Conservation (phyloP, 1,140 invertebrate genomes). For the Diachasmimorpha longicaudata region DNA sequence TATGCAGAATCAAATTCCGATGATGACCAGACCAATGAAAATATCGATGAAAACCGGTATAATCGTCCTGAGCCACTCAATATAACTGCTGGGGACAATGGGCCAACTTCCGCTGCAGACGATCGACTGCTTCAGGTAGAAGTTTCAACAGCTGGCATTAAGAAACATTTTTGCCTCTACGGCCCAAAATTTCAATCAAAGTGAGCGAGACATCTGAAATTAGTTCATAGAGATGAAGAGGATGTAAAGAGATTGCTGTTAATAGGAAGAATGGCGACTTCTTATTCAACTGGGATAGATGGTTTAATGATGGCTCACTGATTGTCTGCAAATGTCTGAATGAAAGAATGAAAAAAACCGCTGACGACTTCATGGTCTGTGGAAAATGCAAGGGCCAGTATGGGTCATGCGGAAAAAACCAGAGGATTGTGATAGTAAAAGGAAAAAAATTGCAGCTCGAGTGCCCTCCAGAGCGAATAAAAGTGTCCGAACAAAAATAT, state of each 20-base stretch:
- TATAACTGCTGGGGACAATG: neutral
- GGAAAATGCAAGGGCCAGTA: conserved; percentile 18
- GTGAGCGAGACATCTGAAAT: conserved; percentile 29
- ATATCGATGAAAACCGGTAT: too few relatives aligned
- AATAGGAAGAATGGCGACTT: conserved; percentile 31
- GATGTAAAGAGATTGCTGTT: conserved; percentile 23
- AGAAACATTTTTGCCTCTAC: conserved; percentile 35
- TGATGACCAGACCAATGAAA: too few relatives aligned
- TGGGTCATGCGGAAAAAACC: neutral
- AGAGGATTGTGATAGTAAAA: conserved; percentile 13
- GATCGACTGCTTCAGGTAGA: conserved; percentile 13
- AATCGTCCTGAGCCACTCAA: neutral
- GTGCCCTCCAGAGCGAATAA: conserved; percentile 17
- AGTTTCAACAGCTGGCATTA: neutral
- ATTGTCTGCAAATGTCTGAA: conserved; percentile 32
- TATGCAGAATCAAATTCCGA: too few relatives aligned
- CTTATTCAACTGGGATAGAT: conserved; percentile 23
- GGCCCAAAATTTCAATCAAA: conserved; percentile 31
- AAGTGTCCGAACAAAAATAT: conserved; percentile 24
- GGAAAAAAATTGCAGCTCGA: conserved; percentile 7
- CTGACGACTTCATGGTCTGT: conserved; percentile 18
- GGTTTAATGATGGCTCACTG: conserved; percentile 28
- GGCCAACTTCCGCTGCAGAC: neutral
- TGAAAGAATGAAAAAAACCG: neutral
- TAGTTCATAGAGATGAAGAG: conserved; percentile 14